Percentiles rank a stretch among this genome's conserved stretches.
These are phyloP conservation scores for Tinamus guttatus DNA, from an alignment of 2,113 vertebrate genomes.

Conservation along the genomic window DNA sequence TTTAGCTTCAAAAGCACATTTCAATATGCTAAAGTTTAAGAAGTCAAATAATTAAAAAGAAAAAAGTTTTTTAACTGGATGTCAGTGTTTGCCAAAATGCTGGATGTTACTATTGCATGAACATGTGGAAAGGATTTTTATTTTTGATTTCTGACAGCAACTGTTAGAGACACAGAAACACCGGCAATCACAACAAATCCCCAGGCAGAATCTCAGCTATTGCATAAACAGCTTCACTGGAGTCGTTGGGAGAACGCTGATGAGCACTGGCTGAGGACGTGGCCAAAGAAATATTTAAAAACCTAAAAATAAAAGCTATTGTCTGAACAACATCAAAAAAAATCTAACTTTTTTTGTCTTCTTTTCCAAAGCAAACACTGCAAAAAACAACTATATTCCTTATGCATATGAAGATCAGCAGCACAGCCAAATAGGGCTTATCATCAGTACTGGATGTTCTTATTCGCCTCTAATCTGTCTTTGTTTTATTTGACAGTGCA, in stretches of 20 bases:
- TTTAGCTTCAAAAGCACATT: background rate
- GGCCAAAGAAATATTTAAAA: conserved; percentile 1
- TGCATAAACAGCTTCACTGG: conserved; percentile 18
- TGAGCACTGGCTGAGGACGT: background rate
- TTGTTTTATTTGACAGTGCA: background rate
- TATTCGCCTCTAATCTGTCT: conserved; percentile 16
- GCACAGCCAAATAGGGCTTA: background rate
- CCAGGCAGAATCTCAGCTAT: conserved; percentile 23
- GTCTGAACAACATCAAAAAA: background rate
- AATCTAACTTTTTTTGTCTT: background rate
- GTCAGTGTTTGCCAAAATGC: background rate
- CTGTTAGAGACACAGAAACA: background rate
- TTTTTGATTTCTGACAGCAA: background rate
- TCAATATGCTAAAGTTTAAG: conserved; percentile 9
- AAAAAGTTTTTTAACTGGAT: background rate
- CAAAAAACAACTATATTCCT: conserved; percentile 8
- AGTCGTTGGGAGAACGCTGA: background rate
- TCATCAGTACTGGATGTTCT: conserved; percentile 22
- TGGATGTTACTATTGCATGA: background rate
- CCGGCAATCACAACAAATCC: background rate
- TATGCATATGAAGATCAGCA: conserved; percentile 26
- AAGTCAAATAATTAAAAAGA: background rate
- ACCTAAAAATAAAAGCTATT: background rate
- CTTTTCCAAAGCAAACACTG: conserved; percentile 1
- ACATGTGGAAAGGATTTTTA: conserved; percentile 13